These are phyloP conservation scores for Venustoraphidia nigricollis DNA, from an alignment of 2,888 invertebrate species.

Conservation along the genomic window DNA sequence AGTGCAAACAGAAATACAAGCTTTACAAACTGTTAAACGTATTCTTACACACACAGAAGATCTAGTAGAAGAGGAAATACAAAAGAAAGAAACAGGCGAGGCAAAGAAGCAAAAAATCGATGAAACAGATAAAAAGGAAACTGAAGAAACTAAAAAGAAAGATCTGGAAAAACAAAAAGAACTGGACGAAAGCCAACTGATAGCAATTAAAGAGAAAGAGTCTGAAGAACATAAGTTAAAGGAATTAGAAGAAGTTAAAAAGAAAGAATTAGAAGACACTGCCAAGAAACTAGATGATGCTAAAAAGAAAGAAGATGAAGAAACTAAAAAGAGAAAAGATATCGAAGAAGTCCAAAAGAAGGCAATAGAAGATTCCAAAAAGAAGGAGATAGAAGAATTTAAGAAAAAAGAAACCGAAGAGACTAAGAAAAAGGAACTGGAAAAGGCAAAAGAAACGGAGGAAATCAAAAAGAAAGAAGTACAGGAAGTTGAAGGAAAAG, in stretches of 20 bases:
- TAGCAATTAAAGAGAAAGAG: conserved; percentile 9
- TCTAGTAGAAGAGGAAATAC: conserved; percentile 6
- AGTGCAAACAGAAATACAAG: too few species aligned
- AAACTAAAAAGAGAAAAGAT: conserved; percentile 7
- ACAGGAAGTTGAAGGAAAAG: conserved; percentile 3
- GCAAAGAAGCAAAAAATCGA: conserved; percentile 1
- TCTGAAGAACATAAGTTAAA: conserved; percentile 10
- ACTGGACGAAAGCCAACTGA: conserved; percentile 8
- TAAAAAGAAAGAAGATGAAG: conserved; percentile 7
- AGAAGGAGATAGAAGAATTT: conserved; percentile 10
- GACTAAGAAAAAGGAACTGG: conserved; percentile 20
- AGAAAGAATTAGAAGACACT: conserved; percentile 10
- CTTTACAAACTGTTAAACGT: too few species aligned
- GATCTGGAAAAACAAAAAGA: conserved; percentile 6
- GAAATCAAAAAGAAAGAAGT: conserved; percentile 1
- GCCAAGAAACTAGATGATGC: conserved; percentile 8
- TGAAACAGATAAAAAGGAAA: conserved; percentile 5
- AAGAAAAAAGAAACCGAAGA: conserved; percentile 14
- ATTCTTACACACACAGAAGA: conserved; percentile 1
- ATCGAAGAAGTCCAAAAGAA: conserved; percentile 10
- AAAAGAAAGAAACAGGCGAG: conserved; percentile 8
- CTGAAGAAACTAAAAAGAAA: conserved; percentile 8
- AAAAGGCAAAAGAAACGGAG: conserved; percentile 8
- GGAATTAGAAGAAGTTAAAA: conserved; percentile 10
- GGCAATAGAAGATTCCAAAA: conserved; percentile 9